Base-by-base conservation (phyloP, 2,797 vertebrate species). In the Sus cebifrons region DNA sequence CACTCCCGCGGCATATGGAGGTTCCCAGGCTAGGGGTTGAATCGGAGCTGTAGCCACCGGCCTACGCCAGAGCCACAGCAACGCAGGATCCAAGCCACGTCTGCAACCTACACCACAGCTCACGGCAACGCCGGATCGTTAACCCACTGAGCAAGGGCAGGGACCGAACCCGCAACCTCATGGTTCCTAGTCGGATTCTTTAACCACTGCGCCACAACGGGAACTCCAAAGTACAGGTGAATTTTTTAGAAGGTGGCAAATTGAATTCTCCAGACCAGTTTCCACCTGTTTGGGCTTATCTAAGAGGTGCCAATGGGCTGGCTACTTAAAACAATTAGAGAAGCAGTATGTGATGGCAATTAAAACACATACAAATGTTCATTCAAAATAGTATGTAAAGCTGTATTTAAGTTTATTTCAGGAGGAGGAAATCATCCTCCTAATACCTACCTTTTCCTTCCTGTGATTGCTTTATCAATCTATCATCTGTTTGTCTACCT, bases 321-420 rank as follows among this genome's bases (percentile, higher is more conserved):
- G 75, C 20, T 90, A 67, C 32, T 91, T 96, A 90, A 77, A 89
- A 74, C 64, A 90, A 18, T 73, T 97, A 75, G n/a, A 93, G 95
- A 97, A 95, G 54, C 90, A 58, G 0, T 84, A 44, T 87, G 20
- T 52, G 44, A 13, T 73, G 67, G 16, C n/a, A 73, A 1, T 83
- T 88, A 70, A 81, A 9, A 44, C 11, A n/a, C 27, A 70, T 13
- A 21, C 12, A 14, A 4, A 13, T 5, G 9, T 25, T 89, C 56
- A 49, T 93, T 95, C 78, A 92, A 91, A 82, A 44, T 89, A 73
- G 25, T 36, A 62, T 78, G 13, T 79, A 54, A 93, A 65, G 52
- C 56, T 70, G 49, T 44, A 3, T 65, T 84, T 29, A 78, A 60
- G 2, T 44, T 92, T 62, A 29, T 40, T 40, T 86, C 73, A 25